These are phyloP conservation scores for Lichenostomus cassidix DNA, from an alignment of 2,113 vertebrate species.

Conservation along the genomic window DNA sequence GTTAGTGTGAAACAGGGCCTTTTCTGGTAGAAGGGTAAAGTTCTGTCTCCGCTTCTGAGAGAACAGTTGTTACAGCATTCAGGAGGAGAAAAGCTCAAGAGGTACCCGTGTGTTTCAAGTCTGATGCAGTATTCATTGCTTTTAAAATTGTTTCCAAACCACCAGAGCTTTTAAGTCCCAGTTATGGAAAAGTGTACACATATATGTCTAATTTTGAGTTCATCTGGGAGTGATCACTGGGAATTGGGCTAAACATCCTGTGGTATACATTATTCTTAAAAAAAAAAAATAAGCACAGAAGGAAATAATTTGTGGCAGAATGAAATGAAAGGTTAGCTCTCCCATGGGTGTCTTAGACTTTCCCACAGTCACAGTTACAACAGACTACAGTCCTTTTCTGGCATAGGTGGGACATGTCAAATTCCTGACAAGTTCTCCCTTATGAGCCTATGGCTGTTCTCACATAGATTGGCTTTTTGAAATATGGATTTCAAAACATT, in stretches of 20 bases:
- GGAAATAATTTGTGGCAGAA: conserved; percentile 31
- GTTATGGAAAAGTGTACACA: background rate
- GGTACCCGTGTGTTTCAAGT: background rate
- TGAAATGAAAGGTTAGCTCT: background rate
- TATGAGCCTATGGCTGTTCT: background rate
- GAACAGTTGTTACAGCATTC: background rate
- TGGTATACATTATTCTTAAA: background rate
- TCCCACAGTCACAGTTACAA: background rate
- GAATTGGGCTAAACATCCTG: background rate
- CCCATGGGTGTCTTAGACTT: background rate
- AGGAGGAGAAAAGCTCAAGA: background rate
- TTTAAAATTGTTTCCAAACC: background rate
- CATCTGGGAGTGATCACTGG: background rate
- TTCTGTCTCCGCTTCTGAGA: background rate
- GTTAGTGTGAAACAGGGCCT: background rate
- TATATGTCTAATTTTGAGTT: conserved; percentile 1
- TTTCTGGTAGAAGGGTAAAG: background rate
- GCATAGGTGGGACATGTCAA: background rate
- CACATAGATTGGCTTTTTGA: background rate
- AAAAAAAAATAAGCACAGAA: background rate
- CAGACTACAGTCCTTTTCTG: background rate
- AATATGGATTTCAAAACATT: background rate
- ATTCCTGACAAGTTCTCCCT: background rate
- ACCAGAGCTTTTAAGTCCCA: background rate
- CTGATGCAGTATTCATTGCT: background rate